Conservation (phyloP, 2,888 invertebrate species). For the Lordiphosa andalusiaca region DNA sequence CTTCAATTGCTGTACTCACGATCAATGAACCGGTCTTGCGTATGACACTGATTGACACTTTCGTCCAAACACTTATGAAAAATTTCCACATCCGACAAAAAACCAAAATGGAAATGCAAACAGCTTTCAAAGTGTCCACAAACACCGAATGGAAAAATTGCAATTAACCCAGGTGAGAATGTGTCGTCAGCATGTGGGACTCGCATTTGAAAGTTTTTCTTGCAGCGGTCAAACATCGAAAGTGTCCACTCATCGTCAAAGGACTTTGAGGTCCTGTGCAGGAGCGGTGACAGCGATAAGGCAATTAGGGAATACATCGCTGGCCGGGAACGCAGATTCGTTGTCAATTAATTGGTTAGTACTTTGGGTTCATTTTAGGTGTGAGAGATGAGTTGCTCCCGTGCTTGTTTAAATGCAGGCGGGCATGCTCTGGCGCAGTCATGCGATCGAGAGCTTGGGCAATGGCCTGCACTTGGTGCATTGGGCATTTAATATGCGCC, state of each 20-base stretch:
- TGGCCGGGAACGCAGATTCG: constrained; percentile 27
- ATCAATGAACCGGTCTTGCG: constrained; percentile 1
- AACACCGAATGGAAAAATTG: constrained; percentile 46
- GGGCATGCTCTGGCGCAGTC: too few species aligned
- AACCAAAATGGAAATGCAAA: constrained; percentile 52
- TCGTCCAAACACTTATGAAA: constrained; percentile 60
- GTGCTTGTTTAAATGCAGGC: constrained; percentile 19
- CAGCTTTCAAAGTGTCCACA: constrained; percentile 48
- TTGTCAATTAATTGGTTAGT: constrained; percentile 64
- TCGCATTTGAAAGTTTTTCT: constrained; percentile 14
- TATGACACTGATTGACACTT: constrained; percentile 49
- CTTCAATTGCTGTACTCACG: constrained; percentile 1
- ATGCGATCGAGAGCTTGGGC: constrained; percentile 5
- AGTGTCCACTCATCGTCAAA: constrained; percentile 69
- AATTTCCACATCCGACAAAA: constrained; percentile 47
- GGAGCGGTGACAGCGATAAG: constrained; percentile 75
- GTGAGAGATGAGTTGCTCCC: constrained; percentile 51
- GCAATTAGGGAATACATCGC: constrained; percentile 66
- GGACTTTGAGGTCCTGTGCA: constrained; percentile 58
- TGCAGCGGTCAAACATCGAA: constrained; percentile 36
- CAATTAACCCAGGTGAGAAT: constrained; percentile 41
- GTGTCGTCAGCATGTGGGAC: constrained; percentile 14
- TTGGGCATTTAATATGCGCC: constrained; percentile 61
- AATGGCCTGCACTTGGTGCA: constrained; percentile 36
- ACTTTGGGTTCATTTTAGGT: constrained; percentile 16